Base-by-base conservation (phyloP, 2,113 vertebrate species). In the Excalfactoria chinensis region DNA sequence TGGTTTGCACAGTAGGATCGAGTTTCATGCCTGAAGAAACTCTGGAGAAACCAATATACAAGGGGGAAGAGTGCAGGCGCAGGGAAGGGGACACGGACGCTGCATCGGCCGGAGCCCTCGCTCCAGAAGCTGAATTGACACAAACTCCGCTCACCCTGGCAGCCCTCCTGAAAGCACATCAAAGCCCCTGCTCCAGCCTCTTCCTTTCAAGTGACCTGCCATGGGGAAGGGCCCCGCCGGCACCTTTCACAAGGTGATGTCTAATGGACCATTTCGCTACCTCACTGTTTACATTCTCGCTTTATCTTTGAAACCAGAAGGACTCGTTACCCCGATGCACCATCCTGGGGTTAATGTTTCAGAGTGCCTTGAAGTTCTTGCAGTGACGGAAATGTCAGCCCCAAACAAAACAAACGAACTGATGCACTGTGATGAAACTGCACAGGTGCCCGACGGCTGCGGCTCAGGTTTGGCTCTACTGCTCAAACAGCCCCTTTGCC, bases 1-100 rank as follows among this genome's bases (percentile, higher is more conserved):
- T 1, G 2, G 26, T 88, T 92, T 62, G 15, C 0, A 3, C 68
- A n/a, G 60, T 56, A 79, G 60, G 71, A 85, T 92, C 79, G 40
- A 46, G 60, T 88, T 93, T 83, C 56, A 14, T 60, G 79, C 87
- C 82, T 71, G 64, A 84, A 83, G 78, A 92, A 89, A 55, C 58
- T 90, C 53, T 35, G 63, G 35, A 72, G 84, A 66, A 88, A 53
- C 72, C 44, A 58, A 3, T 48, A 48, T 69, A 71, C 37, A 72
- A 86, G 48, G 4, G 49, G 67, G 74, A 91, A 3, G 0, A 84
- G 83, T 69, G 82, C 56, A 49, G 71, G 64, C 18, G 1, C 3
- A 9, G 41, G 66, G 72, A 60, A 63, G 62, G 53, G 43, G 40
- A 88, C 53, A 46, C 37, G 34, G 46, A 84, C 19, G 48, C 67